Base-by-base conservation (phyloP, 2,888 invertebrate species). In the Antheraea yamamai region DNA sequence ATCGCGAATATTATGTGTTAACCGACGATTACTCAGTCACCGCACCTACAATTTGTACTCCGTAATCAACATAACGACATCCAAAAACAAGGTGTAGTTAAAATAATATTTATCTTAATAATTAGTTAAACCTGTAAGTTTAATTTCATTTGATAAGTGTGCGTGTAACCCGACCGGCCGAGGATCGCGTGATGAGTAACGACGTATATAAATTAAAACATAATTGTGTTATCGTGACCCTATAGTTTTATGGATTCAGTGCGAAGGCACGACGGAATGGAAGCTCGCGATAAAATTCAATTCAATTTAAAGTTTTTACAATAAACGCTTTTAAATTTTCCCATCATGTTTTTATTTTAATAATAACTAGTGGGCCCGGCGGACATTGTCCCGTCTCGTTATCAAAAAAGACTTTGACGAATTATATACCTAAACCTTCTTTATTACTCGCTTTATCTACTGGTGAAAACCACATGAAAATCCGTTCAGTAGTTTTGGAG, bases 211-310 rank as follows among this genome's bases (percentile, higher is more conserved):
- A 95, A 95, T 95, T 95, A 94, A 93, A 94, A 93, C 91, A 91
- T 95, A 95, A 95, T 95, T 94, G 94, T 93, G 89, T 92, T 95
- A 94, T 94, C 94, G 94, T 94, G 94, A 93, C 93, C 92, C 89
- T 89, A 89, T 89, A 91, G 89, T 89, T 93, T 72, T 71, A 75
- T 75, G 74, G 61, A 75, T 72, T 75, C 74, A 84, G 85, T 35
- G 73, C 87, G 81, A 81, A 51, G 70, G 84, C 82, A 81, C 79
- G 86, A 86, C 84, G 87, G 85, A 88, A 86, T 85, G 82, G 85
- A 83, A 86, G 80, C 78, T 79, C 80, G 81, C 79, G 74, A 74
- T 74, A 74, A 76, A 76, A 76, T 74, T 71, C 61, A 76, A 74
- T 72, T 76, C 55, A 72, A 72, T 74, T 74, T 74, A 55, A 76